Evolutionary conservation across 2,113 vertebrate species (phyloP), one percentile per base, ranked within the genome.

Genomic region (Leucosticte australis): DNA sequence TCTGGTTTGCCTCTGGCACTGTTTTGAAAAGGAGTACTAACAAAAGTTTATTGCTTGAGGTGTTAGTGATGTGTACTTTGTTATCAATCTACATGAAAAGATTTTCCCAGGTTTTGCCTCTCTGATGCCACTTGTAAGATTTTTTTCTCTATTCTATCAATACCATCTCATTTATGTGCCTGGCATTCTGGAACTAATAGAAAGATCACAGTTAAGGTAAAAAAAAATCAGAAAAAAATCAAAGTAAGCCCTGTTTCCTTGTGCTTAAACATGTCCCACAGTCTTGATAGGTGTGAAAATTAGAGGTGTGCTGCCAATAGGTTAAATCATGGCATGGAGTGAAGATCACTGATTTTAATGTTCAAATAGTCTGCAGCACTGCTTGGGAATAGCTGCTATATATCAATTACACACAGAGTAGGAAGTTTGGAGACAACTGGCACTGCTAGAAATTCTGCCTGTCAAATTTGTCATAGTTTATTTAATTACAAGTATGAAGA

Each of bases 401-500:
- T 94, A 82, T 85, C 92, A 95, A 76, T 93, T 83, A 89, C 71
- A 87, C 53, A 24, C 6, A 2, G 41, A 86, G 90, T 62, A 83
- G 77, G 96, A 81, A 95, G 74, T 88, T 95, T 87, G 88, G 81
- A 86, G 95, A 87, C 77, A 95, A 92, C 80, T 93, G 92, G 67
- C 57, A 89, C 92, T 91, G 83, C 91, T 95, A 68, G 92, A 95
- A 95, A 96, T 87, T 81, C 90, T 91, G 97, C 96, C 95, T 92
- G 96, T 96, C 95, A 96, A 93, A 98, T 97, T 98, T 96, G 98
- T 98, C 98, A 95, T 95, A 94, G 97, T 96, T 97, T 98, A 98
- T 98, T 98, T 97, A 98, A 98, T 98, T 98, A 98, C 97, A 98
- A 97, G 98, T 98, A 98, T 96, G 97, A 97, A 88, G 97, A 97